phyloP scores from a whole-genome alignment of 2,113 vertebrate species.

The Stomatorhinus ivindoensis region DNA sequence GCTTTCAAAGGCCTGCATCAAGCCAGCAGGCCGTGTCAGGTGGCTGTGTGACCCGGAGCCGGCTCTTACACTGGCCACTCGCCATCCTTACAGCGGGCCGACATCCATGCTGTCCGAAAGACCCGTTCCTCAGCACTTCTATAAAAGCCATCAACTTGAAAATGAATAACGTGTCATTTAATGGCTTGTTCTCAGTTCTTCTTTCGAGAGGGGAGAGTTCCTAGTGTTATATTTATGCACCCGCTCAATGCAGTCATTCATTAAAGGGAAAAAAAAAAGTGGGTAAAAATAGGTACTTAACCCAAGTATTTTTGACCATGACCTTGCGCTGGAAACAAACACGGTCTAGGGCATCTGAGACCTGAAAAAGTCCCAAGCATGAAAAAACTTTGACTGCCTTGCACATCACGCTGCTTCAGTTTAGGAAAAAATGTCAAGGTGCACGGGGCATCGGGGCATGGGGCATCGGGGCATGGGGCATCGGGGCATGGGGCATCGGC shows the following conservation, averaged over 20 bases:
- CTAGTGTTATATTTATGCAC: background rate
- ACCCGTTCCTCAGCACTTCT: background rate
- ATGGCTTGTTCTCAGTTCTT: constrained; percentile 1
- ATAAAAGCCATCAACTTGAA: background rate
- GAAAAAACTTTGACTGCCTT: background rate
- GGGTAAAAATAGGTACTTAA: background rate
- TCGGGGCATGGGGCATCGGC: background rate
- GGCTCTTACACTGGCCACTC: background rate
- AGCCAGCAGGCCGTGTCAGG: background rate
- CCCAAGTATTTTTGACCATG: background rate
- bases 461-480: background rate
- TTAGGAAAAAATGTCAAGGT: background rate
- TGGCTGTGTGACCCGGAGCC: background rate
- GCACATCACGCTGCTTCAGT: background rate
- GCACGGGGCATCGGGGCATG: background rate
- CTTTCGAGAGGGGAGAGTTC: background rate
- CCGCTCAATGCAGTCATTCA: background rate
- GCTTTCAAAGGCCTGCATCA: background rate
- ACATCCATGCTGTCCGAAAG: background rate
- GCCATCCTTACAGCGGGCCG: background rate
- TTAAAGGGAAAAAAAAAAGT: background rate
- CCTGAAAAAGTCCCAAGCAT: background rate
- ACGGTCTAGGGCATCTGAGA: background rate
- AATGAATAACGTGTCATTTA: background rate
- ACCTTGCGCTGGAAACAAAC: background rate